These are phyloP conservation scores for Lasioglossum lativentre DNA, from an alignment of 2,888 invertebrate species.

Conservation along the genomic window DNA sequence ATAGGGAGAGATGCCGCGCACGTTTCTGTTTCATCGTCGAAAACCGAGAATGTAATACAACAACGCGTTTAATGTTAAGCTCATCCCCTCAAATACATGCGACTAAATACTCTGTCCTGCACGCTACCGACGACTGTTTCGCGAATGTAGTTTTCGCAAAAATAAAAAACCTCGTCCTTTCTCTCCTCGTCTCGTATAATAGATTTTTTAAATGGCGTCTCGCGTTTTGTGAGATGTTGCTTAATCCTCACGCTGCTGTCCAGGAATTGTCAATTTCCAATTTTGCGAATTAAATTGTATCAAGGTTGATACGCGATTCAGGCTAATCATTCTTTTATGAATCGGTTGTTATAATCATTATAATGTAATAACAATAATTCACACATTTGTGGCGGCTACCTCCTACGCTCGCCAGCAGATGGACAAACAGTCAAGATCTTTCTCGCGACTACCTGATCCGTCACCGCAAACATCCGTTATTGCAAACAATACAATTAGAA, in stretches of 20 bases:
- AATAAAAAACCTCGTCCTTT: neutral
- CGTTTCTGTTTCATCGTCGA: neutral
- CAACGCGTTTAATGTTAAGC: constrained; percentile 32
- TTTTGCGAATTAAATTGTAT: constrained; percentile 6
- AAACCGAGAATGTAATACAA: constrained; percentile 21
- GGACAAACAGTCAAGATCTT: too few species aligned
- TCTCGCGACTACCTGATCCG: too few species aligned
- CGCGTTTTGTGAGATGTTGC: neutral
- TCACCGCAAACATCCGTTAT: too few species aligned
- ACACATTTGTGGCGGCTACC: too few species aligned
- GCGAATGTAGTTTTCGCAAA: neutral
- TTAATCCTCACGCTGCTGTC: neutral
- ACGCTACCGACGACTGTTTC: neutral
- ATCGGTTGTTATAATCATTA: too few species aligned
- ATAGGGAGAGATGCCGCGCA: neutral
- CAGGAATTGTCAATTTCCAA: neutral
- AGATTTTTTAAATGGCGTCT: neutral
- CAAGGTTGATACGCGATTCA: neutral
- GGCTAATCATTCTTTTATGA: neutral
- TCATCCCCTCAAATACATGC: neutral
- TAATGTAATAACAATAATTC: too few species aligned
- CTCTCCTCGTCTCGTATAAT: neutral
- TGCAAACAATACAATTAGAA: too few species aligned
- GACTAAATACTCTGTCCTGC: constrained; percentile 8
- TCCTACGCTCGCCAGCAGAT: too few species aligned